Percentiles rank a stretch among this genome's conserved stretches.
These are phyloP conservation scores for Corapipo altera DNA, from an alignment of 2,113 vertebrate genomes.

Conservation along the genomic window DNA sequence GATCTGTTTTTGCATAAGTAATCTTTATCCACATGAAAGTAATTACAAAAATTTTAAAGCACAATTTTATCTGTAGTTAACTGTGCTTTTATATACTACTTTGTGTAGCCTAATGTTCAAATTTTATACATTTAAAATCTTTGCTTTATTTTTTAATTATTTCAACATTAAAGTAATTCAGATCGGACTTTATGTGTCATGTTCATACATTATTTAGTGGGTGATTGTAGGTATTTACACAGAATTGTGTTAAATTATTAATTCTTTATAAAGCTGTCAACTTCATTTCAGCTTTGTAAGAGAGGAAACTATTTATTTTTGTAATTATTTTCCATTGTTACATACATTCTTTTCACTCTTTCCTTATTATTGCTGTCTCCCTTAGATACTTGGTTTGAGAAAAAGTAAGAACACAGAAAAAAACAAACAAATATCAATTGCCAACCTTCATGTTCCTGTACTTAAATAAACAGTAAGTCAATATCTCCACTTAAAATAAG, in stretches of 20 bases:
- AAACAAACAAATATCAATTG: not conserved
- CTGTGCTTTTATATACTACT: not conserved
- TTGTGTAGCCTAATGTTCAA: not conserved
- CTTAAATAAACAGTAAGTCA: not conserved
- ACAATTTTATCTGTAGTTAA: not conserved
- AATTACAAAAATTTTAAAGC: not conserved
- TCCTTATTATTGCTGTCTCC: not conserved
- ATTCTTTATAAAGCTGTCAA: not conserved
- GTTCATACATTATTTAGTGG: not conserved
- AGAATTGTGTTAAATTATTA: not conserved
- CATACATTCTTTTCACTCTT: not conserved
- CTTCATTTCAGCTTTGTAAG: not conserved
- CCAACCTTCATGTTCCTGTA: not conserved
- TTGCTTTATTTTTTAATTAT: not conserved
- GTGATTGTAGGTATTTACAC: not conserved
- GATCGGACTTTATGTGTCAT: not conserved
- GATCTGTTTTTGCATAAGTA: not conserved
- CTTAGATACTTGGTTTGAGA: not conserved
- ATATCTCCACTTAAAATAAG: not conserved
- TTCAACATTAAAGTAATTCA: not conserved
- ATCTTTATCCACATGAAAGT: not conserved
- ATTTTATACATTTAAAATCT: not conserved
- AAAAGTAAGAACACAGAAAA: not conserved
- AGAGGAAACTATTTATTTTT: not conserved
- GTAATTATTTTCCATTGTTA: not conserved